Conservation (phyloP, 1,140 invertebrate genomes). For the Neomicropteryx cornuta region DNA sequence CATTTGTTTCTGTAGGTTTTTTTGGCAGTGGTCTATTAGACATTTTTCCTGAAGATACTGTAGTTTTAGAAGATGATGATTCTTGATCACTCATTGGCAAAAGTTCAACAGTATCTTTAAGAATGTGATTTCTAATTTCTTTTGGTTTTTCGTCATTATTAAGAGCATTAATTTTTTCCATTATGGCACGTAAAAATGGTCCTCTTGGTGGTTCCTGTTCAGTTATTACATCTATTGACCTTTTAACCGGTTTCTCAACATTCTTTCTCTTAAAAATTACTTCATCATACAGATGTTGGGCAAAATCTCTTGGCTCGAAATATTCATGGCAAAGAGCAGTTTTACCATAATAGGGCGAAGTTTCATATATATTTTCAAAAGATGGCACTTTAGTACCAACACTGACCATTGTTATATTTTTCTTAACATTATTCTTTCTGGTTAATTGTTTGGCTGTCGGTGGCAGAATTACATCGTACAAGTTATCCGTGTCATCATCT, state of each 20-base stretch:
- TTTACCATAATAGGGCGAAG: constrained; percentile 36
- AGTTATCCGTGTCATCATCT: constrained; percentile 46
- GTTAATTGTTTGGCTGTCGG: constrained; percentile 30
- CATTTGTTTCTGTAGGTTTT: constrained; percentile 41
- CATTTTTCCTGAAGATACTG: constrained; percentile 44
- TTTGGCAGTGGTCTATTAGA: constrained; percentile 55
- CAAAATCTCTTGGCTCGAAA: constrained; percentile 56
- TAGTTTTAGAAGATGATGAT: constrained; percentile 22
- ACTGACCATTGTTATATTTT: constrained; percentile 40
- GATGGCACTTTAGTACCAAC: constrained; percentile 50
- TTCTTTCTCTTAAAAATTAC: constrained; percentile 39
- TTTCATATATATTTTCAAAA: constrained; percentile 44
- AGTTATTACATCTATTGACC: constrained; percentile 27
- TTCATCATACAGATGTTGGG: constrained; percentile 61
- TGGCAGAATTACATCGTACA: constrained; percentile 50
- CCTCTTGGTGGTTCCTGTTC: constrained; percentile 28
- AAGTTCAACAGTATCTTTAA: constrained; percentile 8
- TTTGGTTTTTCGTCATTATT: constrained; percentile 8
- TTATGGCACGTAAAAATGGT: constrained; percentile 30
- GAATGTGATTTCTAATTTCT: constrained; percentile 13
- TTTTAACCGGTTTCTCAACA: constrained; percentile 25
- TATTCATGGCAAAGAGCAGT: constrained; percentile 54
- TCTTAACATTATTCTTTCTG: constrained; percentile 31
- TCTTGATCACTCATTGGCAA: constrained; percentile 8
- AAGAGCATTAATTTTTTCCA: constrained; percentile 21